These are phyloP conservation scores for Hecatera dysodea DNA, from an alignment of 2,888 invertebrate species.

Conservation along the genomic window DNA sequence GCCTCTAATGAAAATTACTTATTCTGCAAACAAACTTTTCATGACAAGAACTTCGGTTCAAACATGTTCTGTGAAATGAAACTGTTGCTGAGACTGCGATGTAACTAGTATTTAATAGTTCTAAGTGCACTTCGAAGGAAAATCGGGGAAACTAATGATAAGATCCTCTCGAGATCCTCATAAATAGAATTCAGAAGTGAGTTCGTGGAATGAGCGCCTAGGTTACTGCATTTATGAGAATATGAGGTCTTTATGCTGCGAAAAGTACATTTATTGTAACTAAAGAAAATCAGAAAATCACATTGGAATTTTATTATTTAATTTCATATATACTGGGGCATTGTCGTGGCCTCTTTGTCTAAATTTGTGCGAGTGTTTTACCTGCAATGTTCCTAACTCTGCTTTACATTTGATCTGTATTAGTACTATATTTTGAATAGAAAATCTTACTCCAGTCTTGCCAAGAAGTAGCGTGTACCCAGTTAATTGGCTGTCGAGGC, in stretches of 20 bases:
- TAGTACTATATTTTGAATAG: too few species aligned
- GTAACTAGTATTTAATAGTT: conserved; percentile 33
- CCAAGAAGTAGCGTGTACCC: too few species aligned
- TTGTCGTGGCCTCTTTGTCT: too few species aligned
- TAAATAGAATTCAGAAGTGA: conserved; percentile 21
- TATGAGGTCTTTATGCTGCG: not conserved
- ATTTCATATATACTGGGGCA: not conserved
- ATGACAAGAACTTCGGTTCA: not conserved
- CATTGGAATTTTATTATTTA: too few species aligned
- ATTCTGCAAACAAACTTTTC: conserved; percentile 1
- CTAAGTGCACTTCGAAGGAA: conserved; percentile 31
- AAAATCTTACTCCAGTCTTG: too few species aligned
- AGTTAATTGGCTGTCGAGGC: too few species aligned
- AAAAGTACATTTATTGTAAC: conserved; percentile 3
- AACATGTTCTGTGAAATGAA: not conserved
- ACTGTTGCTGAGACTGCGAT: conserved; percentile 3
- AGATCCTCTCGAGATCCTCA: conserved; percentile 1
- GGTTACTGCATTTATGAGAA: not conserved
- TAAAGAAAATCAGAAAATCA: not conserved
- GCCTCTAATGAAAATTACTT: not conserved
- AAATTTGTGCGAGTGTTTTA: too few species aligned
- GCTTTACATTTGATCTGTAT: too few species aligned
- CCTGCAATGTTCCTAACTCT: too few species aligned
- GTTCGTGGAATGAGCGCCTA: not conserved
- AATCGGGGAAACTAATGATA: conserved; percentile 15